These are phyloP conservation scores for Oreochromis spilurus DNA, from an alignment of 2,113 vertebrate species.

Conservation along the genomic window DNA sequence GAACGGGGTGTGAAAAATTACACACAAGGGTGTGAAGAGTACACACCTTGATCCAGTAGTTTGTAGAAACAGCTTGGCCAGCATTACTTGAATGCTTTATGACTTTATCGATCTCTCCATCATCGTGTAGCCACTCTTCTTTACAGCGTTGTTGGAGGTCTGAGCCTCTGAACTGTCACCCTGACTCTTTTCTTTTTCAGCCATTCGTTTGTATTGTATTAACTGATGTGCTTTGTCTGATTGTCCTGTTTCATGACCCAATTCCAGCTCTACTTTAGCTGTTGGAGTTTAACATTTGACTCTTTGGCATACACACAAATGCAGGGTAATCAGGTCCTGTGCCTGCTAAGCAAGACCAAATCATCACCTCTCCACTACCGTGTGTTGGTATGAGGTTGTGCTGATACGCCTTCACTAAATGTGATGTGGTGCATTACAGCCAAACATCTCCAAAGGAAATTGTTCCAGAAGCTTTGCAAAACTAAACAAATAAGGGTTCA, in stretches of 20 bases:
- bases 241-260: not conserved
- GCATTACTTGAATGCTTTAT: not conserved
- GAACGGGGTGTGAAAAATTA: not conserved
- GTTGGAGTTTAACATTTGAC: not conserved
- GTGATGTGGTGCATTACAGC: not conserved
- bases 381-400: not conserved
- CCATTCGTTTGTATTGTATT: not conserved
- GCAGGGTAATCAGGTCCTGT: not conserved
- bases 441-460: not conserved
- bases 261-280: not conserved
- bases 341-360: not conserved
- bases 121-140: fast-evolving
- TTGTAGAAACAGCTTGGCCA: not conserved
- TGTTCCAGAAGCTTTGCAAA: not conserved
- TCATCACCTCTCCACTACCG: fast-evolving
- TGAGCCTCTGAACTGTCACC: not conserved
- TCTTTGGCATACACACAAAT: not conserved
- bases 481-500: not conserved
- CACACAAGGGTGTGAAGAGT: not conserved
- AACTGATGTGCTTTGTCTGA: not conserved
- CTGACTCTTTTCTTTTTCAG: not conserved
- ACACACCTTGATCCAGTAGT: not conserved
- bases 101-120: not conserved
- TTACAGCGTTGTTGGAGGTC: not conserved
- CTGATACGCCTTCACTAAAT: not conserved